These are phyloP conservation scores for Dicaeum eximium DNA, from an alignment of 2,113 vertebrate species.

Conservation along the genomic window DNA sequence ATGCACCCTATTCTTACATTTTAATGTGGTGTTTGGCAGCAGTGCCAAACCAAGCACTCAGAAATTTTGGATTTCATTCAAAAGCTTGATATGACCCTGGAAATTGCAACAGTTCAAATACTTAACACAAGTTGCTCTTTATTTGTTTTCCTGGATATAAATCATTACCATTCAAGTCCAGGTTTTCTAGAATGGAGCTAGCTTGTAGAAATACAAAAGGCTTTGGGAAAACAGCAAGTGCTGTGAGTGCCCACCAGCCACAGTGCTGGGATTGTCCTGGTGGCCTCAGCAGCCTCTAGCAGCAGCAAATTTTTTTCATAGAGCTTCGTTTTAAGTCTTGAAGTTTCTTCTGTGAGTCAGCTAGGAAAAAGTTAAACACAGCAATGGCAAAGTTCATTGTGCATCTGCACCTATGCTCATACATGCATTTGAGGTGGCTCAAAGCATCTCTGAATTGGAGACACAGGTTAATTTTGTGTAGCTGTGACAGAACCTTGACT, in stretches of 20 bases:
- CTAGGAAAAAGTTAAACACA: not conserved
- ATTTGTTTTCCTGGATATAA: not conserved
- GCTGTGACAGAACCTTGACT: not conserved
- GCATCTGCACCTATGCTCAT: not conserved
- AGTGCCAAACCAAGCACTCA: not conserved
- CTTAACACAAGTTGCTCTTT: not conserved
- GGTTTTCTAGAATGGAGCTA: not conserved
- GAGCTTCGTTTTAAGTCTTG: not conserved
- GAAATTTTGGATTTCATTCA: not conserved
- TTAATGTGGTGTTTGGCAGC: not conserved
- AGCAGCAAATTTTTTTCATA: not conserved
- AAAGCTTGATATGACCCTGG: not conserved
- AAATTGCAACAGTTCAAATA: not conserved
- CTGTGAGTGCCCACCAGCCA: too few relatives aligned
- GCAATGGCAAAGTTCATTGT: not conserved
- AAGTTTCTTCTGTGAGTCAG: not conserved
- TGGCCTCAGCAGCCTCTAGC: not conserved
- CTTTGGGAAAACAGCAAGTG: not conserved
- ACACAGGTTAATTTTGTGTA: not conserved
- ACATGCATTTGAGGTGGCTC: not conserved
- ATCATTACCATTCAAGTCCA: not conserved
- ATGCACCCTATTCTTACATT: not conserved
- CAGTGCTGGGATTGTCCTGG: fast-evolving
- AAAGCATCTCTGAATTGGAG: not conserved
- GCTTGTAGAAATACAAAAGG: not conserved